Evolutionary conservation across 1,140 invertebrate genomes (phyloP).

Genomic region (Diabrotica virgifera): DNA sequence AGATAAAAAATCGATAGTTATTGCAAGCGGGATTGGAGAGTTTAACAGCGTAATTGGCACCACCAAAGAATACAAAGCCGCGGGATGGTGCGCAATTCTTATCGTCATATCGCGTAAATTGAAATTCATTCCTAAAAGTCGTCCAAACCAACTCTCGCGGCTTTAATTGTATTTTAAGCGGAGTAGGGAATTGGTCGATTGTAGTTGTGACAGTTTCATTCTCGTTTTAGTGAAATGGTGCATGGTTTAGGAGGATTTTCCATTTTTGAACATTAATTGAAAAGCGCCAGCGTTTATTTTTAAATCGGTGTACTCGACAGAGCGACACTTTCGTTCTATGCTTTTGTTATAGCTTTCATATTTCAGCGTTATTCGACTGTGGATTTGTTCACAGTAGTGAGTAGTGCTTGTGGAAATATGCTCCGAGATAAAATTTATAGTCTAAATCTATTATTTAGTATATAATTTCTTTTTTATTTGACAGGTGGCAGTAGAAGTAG

Average conservation of each 20-base stretch:
- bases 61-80: constrained; percentile 11
- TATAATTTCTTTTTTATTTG: too few species aligned
- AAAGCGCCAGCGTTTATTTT: constrained; percentile 40
- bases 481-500: too few species aligned
- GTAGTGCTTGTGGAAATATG: background rate
- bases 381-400: constrained; percentile 24
- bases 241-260: constrained; percentile 42
- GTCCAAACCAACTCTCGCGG: constrained; percentile 21
- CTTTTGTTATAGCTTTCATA: constrained; percentile 26
- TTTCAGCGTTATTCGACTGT: constrained; percentile 31
- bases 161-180: background rate
- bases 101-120: constrained; percentile 41
- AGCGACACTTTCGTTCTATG: constrained; percentile 25
- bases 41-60: constrained; percentile 21
- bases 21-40: constrained; percentile 2
- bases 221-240: constrained; percentile 41
- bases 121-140: constrained; percentile 36
- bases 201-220: constrained; percentile 39
- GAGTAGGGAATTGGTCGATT: constrained; percentile 27
- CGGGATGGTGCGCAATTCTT: constrained; percentile 28
- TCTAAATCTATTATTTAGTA: too few species aligned
- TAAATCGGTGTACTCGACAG: constrained; percentile 26
- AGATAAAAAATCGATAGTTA: constrained; percentile 2
- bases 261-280: constrained; percentile 45
- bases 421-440: background rate